These are phyloP conservation scores for Falcaria lacertinaria DNA, from an alignment of 2,888 invertebrate genomes.

Conservation along the genomic window DNA sequence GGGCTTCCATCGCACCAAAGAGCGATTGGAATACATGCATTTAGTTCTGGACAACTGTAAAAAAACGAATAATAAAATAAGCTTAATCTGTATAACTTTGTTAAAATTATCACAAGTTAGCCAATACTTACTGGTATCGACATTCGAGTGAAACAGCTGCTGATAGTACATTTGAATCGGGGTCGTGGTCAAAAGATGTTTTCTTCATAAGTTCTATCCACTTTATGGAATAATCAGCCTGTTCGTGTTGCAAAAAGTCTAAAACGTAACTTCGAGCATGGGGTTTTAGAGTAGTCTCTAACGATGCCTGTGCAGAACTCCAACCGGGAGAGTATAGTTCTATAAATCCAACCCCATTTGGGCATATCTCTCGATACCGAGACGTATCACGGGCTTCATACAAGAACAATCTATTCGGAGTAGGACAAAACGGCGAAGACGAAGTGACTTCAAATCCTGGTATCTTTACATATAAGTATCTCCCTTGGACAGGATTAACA, in stretches of 20 bases:
- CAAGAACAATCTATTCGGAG: conserved; percentile 85
- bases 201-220: conserved; percentile 89
- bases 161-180: conserved; percentile 71
- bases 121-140: conserved; percentile 81
- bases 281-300: conserved; percentile 71
- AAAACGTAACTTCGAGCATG: conserved; percentile 86
- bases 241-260: conserved; percentile 86
- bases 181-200: conserved; percentile 69
- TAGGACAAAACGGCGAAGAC: conserved; percentile 79
- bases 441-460: conserved; percentile 81
- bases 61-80: conserved; percentile 10
- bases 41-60: conserved; percentile 87
- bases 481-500: conserved; percentile 76
- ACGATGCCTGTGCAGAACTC: conserved; percentile 70
- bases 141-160: conserved; percentile 81
- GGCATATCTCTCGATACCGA: conserved; percentile 83
- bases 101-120: conserved; percentile 7
- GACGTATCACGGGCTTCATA: conserved; percentile 85
- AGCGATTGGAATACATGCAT: conserved; percentile 88
- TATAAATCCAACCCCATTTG: conserved; percentile 75
- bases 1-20: conserved; percentile 90
- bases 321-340: conserved; percentile 87
- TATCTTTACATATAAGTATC: conserved; percentile 86
- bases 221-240: conserved; percentile 85
- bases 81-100: not conserved